Base-by-base conservation (phyloP, 1,140 invertebrate species). In the Trichogramma pretiosum region DNA sequence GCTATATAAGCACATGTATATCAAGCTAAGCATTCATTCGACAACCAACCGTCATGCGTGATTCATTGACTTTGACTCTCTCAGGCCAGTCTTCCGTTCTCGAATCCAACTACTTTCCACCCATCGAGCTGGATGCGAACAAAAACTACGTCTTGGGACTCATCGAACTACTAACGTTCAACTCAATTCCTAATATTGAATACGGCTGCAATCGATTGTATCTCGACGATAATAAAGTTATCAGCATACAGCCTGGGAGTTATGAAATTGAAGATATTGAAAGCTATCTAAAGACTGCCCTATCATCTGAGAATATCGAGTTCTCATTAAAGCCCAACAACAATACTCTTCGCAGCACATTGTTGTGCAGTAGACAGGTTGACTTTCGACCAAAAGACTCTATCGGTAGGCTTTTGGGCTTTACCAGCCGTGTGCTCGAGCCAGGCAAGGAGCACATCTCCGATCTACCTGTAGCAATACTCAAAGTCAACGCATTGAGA, bases 221-320 rank as follows among this genome's bases (percentile, higher is more conserved):
- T 23, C 9, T 26, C 8, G 11, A 3, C 22, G 10, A 23, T 4
- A 3, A 40, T 4, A 11, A 3, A 3, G n/a, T n/a, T n/a, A 16
- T 26, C 17, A 16, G 33, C 2, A 22, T 40, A n/a, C 38, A 21
- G 16, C 23, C 23, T 5, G 17, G 62, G n/a, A 58, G 59, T 21
- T 68, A 65, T 57, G 64, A 65, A 56, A 50, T 67, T 37, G 34
- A 50, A 26, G 56, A 67, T 52, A 64, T 63, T 26, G 50, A 57
- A 41, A 52, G 41, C 13, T 58, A 50, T 45, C 2, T 59, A 23
- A 24, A n/a, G n/a, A n/a, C n/a, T n/a, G n/a, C n/a, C 36, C 24
- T 21, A 32, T 13, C 30, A 19, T 28, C 48, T 56, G n/a, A n/a
- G n/a, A n/a, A n/a, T n/a, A n/a, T n/a, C n/a, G n/a, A n/a, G n/a